These are phyloP conservation scores for Cryptoleucopteryx plumbea DNA, from an alignment of 2,113 vertebrate genomes.

Conservation along the genomic window DNA sequence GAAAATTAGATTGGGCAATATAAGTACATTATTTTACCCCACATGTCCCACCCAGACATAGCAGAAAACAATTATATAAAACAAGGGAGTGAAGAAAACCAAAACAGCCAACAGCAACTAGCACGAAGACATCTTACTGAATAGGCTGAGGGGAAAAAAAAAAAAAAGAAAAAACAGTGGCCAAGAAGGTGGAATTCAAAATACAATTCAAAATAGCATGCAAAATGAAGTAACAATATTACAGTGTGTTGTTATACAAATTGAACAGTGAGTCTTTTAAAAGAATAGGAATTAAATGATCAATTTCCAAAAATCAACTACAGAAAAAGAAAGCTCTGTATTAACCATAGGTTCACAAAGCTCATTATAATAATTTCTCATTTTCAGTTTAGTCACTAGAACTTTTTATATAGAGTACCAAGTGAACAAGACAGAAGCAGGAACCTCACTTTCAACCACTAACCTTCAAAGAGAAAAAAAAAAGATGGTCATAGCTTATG, in stretches of 20 bases:
- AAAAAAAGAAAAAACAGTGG: not conserved
- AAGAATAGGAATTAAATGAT: not conserved
- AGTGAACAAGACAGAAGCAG: not conserved
- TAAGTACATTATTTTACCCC: not conserved
- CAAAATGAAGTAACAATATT: not conserved
- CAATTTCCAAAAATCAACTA: not conserved
- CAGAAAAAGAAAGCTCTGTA: not conserved
- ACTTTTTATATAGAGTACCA: not conserved
- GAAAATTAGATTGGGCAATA: not conserved
- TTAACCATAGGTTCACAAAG: not conserved
- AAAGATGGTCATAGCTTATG: not conserved
- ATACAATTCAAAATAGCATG: not conserved
- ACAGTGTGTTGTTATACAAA: not conserved
- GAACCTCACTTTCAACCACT: not conserved
- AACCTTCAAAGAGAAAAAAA: not conserved
- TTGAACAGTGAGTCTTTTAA: not conserved
- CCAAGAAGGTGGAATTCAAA: not conserved
- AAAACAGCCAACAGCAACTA: not conserved
- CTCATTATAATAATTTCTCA: not conserved
- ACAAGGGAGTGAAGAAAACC: not conserved
- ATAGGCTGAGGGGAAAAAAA: accelerated
- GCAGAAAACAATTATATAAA: not conserved
- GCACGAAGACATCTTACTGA: not conserved
- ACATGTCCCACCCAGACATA: not conserved
- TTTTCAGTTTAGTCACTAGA: not conserved